Percentiles rank a stretch among this genome's conserved stretches.
Conservation (phyloP, 2,888 invertebrate species). For the Sarcophaga carnaria region DNA sequence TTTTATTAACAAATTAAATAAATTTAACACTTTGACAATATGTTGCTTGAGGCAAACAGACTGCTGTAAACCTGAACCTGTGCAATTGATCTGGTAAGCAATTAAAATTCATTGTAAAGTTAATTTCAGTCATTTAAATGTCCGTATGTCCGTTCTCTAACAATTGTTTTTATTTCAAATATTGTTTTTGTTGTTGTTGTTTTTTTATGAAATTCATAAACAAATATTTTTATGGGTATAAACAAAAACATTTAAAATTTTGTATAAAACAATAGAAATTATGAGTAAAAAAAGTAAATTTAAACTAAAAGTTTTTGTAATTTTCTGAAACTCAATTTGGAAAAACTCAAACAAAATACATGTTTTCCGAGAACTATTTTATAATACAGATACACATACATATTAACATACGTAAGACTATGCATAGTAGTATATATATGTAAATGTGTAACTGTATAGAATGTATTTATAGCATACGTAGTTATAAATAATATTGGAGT, state of each 20-base stretch:
- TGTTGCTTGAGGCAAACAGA: no score
- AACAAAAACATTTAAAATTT: not conserved
- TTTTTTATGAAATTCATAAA: not conserved
- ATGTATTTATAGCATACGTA: no score
- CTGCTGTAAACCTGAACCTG: no score
- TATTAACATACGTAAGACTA: not conserved
- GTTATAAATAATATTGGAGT: not conserved
- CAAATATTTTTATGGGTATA: not conserved
- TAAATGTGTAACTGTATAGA: no score
- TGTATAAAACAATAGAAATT: not conserved
- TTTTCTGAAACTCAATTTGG: conserved; percentile 22
- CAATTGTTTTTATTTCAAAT: not conserved
- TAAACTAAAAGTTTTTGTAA: conserved; percentile 21
- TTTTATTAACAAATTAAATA: no score
- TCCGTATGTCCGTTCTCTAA: no score
- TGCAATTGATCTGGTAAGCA: no score
- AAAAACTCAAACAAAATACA: conserved; percentile 38
- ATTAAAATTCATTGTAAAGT: no score
- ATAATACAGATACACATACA: not conserved
- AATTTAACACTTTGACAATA: no score
- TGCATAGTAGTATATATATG: no score
- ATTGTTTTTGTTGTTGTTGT: not conserved
- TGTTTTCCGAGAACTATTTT: conserved; percentile 4
- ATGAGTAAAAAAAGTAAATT: not conserved
- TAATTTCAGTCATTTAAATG: no score